Base-by-base conservation (phyloP, 2,888 invertebrate genomes). In the Synanthedon formicaeformis region DNA sequence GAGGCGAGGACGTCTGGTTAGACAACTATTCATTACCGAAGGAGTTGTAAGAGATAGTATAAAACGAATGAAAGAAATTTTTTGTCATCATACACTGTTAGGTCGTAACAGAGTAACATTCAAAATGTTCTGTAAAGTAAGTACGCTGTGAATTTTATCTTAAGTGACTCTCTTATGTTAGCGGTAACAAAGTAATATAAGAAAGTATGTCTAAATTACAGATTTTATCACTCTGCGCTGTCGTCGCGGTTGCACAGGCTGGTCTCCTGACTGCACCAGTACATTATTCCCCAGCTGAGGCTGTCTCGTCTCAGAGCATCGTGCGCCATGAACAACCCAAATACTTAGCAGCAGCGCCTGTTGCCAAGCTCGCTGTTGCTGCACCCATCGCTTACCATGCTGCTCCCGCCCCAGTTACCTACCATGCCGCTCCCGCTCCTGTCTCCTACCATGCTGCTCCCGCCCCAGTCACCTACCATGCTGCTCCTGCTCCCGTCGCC, bases 111-210 rank as follows among this genome's bases (percentile, higher is more conserved):
- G 60, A 58, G 60, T 60, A 66, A 62, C 54, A 67, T 63, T 55
- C 63, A 78, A 70, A 59, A 81, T 80, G 81, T 73, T 74, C 64
- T 66, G 70, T 50, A 78, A 80, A 73, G 80, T 79, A 65, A 77
- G 78, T 68, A 14, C 34, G 34, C 6, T 34, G 34, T 51, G 53
- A 11, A 52, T 55, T 12, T 34, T 34, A 8, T 34, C 6, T 34
- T 1, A 34, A 2, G 10, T 34, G 34, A 34, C 34, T 34, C 27
- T 27, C 10, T 34, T 34, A 10, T 10, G 34, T 34, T 34, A 34
- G 34, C 8, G 10, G 34, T 34, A 34, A 34, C 34, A 34, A 34
- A 34, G 34, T 34, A 8, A 34, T 10, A 34, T 34, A 10, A 34
- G 34, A 34, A 34, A 34, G 34, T 10, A 34, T 34, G 18, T 18